Evolutionary conservation across 35 echinoderm and acorn worm species (phyloP).

Genomic region (Lytechinus variegatus): DNA sequence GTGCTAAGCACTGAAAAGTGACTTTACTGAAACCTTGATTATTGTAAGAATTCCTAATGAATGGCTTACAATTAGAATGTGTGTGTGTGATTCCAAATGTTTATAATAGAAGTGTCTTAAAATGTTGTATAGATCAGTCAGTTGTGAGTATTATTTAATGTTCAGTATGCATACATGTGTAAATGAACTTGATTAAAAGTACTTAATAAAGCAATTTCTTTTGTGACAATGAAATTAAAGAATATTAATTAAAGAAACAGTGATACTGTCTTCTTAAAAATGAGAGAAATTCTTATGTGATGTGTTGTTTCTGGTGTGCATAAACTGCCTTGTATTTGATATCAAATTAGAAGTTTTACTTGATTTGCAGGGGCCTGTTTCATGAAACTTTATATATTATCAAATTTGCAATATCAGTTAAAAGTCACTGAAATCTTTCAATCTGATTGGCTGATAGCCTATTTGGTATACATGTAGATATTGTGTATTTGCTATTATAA

Average conservation of each 20-base stretch:
- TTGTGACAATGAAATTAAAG: neutral
- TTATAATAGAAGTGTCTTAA: neutral
- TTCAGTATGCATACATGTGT: neutral
- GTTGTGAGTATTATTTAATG: neutral
- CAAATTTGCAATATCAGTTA: too few relatives aligned
- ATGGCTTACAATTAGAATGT: neutral
- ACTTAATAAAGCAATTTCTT: neutral
- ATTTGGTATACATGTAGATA: too few relatives aligned
- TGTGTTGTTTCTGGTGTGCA: neutral
- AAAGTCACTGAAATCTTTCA: too few relatives aligned
- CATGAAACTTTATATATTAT: too few relatives aligned
- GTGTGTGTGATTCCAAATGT: constrained; percentile 2
- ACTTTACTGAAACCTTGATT: neutral
- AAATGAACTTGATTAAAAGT: neutral
- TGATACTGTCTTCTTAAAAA: neutral
- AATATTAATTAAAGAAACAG: neutral
- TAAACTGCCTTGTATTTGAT: too few relatives aligned
- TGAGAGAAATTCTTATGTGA: neutral
- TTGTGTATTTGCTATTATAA: too few relatives aligned
- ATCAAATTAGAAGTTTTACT: too few relatives aligned
- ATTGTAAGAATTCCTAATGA: neutral
- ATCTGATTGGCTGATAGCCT: too few relatives aligned
- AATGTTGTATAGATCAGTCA: neutral
- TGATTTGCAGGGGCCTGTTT: too few relatives aligned
- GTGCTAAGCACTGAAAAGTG: neutral